phyloP scores from a whole-genome alignment of 53 echinoderm and acorn worm species.

The Paracentrotus lividus region DNA sequence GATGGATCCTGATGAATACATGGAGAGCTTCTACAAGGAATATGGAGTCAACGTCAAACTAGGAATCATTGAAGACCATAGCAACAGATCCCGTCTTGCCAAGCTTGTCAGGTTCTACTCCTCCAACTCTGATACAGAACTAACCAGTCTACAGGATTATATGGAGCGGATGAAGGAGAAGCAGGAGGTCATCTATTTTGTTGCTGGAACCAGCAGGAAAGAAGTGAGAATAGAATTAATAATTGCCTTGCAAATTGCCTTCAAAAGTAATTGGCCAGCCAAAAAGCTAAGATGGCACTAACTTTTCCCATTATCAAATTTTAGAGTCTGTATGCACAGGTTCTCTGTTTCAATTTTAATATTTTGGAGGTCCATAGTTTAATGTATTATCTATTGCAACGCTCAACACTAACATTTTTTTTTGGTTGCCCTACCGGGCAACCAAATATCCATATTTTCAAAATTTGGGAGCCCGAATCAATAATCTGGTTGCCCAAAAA shows the following conservation, averaged over 20 bases:
- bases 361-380: too few relatives aligned
- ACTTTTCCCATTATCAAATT: too few relatives aligned
- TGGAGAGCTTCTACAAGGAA: conserved; percentile 98
- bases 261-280: neutral
- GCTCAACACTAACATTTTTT: too few relatives aligned
- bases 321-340: too few relatives aligned
- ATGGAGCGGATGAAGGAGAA: conserved; percentile 99
- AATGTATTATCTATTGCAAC: too few relatives aligned
- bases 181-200: conserved; percentile 97
- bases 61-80: conserved; percentile 98
- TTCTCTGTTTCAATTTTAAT: too few relatives aligned
- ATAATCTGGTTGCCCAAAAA: too few relatives aligned
- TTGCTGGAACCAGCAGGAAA: conserved; percentile 86
- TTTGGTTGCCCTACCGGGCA: too few relatives aligned
- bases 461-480: too few relatives aligned
- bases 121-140: conserved; percentile 91
- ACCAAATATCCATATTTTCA: too few relatives aligned
- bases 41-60: conserved; percentile 98
- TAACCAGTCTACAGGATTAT: conserved; percentile 92
- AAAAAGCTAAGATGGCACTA: too few relatives aligned
- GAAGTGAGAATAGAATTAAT: conserved; percentile 73
- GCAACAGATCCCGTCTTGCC: conserved; percentile 98
- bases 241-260: neutral
- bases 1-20: conserved; percentile 88
- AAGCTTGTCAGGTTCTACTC: conserved; percentile 97